Evolutionary conservation across 2,113 vertebrate species (phyloP).

Genomic region (Strigops habroptila): DNA sequence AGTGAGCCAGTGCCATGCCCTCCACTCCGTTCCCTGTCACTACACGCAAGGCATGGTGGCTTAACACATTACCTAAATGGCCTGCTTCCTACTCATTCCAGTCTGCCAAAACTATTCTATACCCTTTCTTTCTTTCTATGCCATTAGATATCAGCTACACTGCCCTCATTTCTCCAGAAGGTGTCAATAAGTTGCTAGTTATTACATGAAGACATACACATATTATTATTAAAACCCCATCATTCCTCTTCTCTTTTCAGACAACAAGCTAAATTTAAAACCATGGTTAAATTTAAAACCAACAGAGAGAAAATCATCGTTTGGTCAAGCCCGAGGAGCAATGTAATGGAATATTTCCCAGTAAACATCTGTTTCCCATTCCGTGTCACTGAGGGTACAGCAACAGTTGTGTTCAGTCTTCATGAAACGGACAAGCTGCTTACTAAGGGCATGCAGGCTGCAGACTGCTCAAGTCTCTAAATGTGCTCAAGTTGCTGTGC

Average conservation of each 20-base stretch:
- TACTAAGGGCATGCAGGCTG: fast-evolving
- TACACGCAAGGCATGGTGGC: background rate
- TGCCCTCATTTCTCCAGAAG: background rate
- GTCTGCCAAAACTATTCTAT: background rate
- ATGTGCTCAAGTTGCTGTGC: background rate
- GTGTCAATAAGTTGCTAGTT: background rate
- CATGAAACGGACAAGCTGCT: fast-evolving
- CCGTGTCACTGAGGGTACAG: background rate
- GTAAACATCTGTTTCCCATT: background rate
- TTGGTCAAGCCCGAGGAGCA: background rate
- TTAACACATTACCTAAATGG: fast-evolving
- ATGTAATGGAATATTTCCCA: background rate
- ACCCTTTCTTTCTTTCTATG: background rate
- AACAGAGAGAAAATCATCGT: fast-evolving
- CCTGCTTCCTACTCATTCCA: too few species aligned
- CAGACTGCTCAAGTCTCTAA: fast-evolving
- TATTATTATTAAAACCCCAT: fast-evolving
- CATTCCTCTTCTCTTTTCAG: background rate
- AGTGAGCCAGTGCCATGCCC: background rate
- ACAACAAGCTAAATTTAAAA: background rate
- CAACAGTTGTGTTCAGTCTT: background rate
- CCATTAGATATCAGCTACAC: background rate
- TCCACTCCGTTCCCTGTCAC: background rate
- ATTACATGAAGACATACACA: fast-evolving
- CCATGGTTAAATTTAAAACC: background rate